These are phyloP conservation scores for Tragopan temminckii DNA, from an alignment of 2,797 vertebrate genomes.

Conservation along the genomic window DNA sequence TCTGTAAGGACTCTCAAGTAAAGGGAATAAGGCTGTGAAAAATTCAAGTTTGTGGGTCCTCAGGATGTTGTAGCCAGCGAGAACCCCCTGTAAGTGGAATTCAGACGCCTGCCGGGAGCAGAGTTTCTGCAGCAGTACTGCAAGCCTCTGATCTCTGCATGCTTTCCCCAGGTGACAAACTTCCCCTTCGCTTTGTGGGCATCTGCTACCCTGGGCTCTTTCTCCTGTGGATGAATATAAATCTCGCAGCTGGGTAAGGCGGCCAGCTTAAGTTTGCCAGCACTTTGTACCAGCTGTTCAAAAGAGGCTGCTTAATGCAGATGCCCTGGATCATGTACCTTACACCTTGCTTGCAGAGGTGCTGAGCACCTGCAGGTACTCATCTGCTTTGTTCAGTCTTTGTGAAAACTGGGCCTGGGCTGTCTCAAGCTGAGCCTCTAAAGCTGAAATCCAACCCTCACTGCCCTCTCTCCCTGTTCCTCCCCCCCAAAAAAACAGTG, in stretches of 20 bases:
- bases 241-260: conserved; percentile 1
- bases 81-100: not conserved
- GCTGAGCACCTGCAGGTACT: conserved; percentile 12
- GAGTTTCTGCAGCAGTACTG: not conserved
- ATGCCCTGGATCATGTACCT: conserved; percentile 10
- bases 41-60: not conserved
- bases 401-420: not conserved
- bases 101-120: not conserved
- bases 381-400: not conserved
- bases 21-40: not conserved
- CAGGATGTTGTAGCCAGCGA: not conserved
- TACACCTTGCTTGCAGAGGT: not conserved
- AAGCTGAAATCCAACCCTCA: not conserved
- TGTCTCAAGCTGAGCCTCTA: conserved; percentile 4
- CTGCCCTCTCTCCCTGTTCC: not conserved
- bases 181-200: not conserved
- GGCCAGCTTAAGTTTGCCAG: conserved; percentile 23
- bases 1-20: not conserved
- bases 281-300: conserved; percentile 26
- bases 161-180: conserved; percentile 55
- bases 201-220: conserved; percentile 34
- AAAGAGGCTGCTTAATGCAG: not conserved
- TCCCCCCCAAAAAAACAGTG: not conserved
- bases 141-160: conserved; percentile 47
- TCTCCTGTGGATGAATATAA: conserved; percentile 10